Evolutionary conservation across 2,113 vertebrate genomes (phyloP), one percentile per base, ranked within the genome.

Genomic region (Python bivittatus): DNA sequence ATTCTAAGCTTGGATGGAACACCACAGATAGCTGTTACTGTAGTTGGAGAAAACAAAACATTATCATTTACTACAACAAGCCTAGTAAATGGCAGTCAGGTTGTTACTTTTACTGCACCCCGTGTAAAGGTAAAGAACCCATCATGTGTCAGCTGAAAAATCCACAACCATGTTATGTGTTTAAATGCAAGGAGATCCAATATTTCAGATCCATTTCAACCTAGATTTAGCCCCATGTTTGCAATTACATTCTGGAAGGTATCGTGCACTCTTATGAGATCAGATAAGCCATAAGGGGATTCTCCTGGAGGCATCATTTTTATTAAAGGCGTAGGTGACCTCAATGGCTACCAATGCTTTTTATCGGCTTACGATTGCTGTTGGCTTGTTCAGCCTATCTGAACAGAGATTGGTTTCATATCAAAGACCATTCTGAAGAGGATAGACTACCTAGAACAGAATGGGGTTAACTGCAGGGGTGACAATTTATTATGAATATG

Each of bases 31-130:
- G 99, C 99, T 9, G 98, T 99, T 91, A 99, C 99, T 91, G 85
- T 99, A 91, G 98, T 98, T 23, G 99, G 99, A 88, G 94, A 98
- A 93, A 97, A 98, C 9, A 98, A 97, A 96, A 98, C 98, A 0
- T 96, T 99, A 27, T 97, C 95, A 83, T 99, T 99, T 97, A 99
- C 98, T 91, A 99, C 99, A 38, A 99, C 99, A 91, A 99, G 98
- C 85, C 61, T 96, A 42, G 91, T 97, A 84, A 98, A 98, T 93
- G 98, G 98, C 94, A 98, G 95, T 72, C 99, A 99, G 95, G 97
- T 98, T 17, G 98, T 98, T 90, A 97, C 94, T 88, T 99, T 99
- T 97, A 96, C 96, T 92, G 96, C 97, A 57, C 93, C 98, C 94
- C 97, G 58, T 88, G 97, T 98, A 92, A 98, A 97, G 98, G 99